A percentile compares a stretch with the other conserved stretches of the same genome.
Conservation (phyloP, 2,113 vertebrate genomes). For the Cranoglanis bouderius region DNA sequence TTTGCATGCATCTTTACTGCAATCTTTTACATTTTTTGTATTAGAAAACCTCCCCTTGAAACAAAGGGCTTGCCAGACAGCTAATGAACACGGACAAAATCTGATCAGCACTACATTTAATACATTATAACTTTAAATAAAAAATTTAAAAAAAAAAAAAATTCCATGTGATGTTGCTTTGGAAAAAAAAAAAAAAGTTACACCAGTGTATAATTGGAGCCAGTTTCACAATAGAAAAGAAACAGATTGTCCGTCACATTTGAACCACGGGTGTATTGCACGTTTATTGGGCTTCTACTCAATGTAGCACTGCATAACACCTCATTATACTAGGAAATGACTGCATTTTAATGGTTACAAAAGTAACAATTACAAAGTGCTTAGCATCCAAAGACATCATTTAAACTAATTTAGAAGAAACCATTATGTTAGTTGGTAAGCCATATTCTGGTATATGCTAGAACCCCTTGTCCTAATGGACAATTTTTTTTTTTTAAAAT, state of each 20-base stretch:
- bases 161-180: not conserved
- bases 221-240: not conserved
- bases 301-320: not conserved
- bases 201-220: not conserved
- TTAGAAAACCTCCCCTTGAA: not conserved
- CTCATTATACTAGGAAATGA: not conserved
- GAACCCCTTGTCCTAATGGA: not conserved
- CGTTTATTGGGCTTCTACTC: conserved; percentile 8
- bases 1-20: not conserved
- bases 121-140: not conserved
- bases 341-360: not conserved
- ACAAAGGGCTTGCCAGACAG: not conserved
- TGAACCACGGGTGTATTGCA: not conserved
- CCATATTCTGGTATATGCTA: not conserved
- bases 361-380: not conserved
- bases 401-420: not conserved
- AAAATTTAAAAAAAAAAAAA: no score
- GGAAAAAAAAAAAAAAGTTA: no score
- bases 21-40: not conserved
- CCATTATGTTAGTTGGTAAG: not conserved
- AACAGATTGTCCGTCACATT: not conserved
- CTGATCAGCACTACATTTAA: no score
- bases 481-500: not conserved
- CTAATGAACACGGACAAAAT: no score
- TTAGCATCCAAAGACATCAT: not conserved